A percentile compares a stretch with the other conserved stretches of the same genome.
These are phyloP conservation scores for Emmelina monodactyla DNA, from an alignment of 2,888 invertebrate genomes.

Conservation along the genomic window DNA sequence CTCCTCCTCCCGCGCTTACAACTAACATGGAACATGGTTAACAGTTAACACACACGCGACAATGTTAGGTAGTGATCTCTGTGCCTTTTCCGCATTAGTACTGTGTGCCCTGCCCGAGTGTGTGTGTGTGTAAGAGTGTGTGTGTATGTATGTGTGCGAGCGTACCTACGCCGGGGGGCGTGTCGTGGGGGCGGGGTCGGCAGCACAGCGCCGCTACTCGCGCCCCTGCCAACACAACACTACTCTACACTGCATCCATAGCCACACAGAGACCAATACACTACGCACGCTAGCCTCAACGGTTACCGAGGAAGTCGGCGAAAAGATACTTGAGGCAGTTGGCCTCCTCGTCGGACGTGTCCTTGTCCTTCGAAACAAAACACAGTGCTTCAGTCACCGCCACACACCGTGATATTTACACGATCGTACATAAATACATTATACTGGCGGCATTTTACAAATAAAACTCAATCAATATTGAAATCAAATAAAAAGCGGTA, in stretches of 20 bases:
- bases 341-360: conserved; percentile 63
- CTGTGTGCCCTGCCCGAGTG: conserved; percentile 15
- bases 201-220: no score
- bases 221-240: no score
- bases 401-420: conserved; percentile 10
- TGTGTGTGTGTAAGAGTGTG: conserved; percentile 18
- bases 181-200: no score
- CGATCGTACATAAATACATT: background rate
- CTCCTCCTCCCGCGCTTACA: no score
- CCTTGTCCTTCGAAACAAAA: conserved; percentile 53
- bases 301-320: conserved; percentile 72
- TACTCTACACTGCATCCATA: no score
- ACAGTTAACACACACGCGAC: no score
- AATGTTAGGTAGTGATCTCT: conserved; percentile 32
- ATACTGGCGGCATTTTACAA: background rate
- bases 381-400: conserved; percentile 22
- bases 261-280: no score
- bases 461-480: background rate
- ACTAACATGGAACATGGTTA: no score
- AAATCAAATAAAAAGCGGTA: conserved; percentile 46
- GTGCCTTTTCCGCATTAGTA: conserved; percentile 25
- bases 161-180: no score
- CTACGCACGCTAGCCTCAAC: no score
- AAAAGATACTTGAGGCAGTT: conserved; percentile 77
- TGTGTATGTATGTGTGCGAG: conserved; percentile 14